Conservation (phyloP, 2,797 vertebrate genomes). For the Tauraco hartlaubi region DNA sequence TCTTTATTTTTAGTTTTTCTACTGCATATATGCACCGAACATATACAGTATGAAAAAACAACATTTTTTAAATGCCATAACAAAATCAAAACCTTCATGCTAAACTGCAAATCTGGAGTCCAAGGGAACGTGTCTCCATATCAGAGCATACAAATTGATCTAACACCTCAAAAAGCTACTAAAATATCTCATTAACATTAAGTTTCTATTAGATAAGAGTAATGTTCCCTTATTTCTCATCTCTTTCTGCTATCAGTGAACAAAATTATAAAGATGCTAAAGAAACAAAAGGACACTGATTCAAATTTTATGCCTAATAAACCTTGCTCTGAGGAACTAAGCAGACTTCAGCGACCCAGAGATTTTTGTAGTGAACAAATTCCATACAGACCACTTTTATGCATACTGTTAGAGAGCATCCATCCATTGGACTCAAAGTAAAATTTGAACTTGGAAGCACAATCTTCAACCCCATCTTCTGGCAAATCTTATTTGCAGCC, state of each 20-base stretch:
- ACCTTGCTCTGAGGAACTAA: not conserved
- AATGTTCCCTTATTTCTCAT: not conserved
- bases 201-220: not conserved
- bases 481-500: not conserved
- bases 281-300: not conserved
- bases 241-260: not conserved
- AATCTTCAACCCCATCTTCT: not conserved
- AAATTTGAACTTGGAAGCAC: not conserved
- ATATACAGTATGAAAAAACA: not conserved
- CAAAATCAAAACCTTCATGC: not conserved
- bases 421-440: not conserved
- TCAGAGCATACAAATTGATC: not conserved
- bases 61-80: not conserved
- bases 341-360: not conserved
- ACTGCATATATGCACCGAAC: not conserved
- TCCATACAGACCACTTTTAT: not conserved
- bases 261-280: not conserved
- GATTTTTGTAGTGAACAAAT: not conserved
- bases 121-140: not conserved
- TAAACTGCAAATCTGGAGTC: not conserved
- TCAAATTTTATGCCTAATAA: not conserved
- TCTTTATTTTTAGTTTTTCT: conserved; percentile 15
- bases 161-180: not conserved
- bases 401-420: not conserved
- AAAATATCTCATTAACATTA: not conserved